These are phyloP conservation scores for Phrynosoma platyrhinos DNA, from an alignment of 2,113 vertebrate genomes.

Conservation along the genomic window DNA sequence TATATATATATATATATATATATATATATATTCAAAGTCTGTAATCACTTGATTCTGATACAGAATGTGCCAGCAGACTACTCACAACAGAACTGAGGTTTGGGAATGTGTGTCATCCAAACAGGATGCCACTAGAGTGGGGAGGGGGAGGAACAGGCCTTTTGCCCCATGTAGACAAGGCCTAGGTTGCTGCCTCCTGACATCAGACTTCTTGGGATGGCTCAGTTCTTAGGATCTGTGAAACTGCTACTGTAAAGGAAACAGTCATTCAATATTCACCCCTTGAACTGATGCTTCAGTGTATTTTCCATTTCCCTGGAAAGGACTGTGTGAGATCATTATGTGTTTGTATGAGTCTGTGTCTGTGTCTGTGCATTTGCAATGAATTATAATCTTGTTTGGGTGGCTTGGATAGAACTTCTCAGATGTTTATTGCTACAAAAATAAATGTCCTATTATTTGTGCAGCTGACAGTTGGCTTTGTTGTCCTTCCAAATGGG, in stretches of 20 bases:
- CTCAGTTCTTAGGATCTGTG: neutral
- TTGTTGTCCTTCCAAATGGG: conserved; percentile 67
- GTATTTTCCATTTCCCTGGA: conserved; percentile 49
- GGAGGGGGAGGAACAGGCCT: too few relatives aligned
- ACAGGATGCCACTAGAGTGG: too few relatives aligned
- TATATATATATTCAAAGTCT: too few relatives aligned
- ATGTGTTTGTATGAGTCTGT: neutral
- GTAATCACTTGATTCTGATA: too few relatives aligned
- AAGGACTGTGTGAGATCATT: conserved; percentile 30
- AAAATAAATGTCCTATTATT: conserved; percentile 68
- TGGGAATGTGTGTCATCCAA: too few relatives aligned
- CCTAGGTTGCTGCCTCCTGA: neutral
- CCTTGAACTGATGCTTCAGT: conserved; percentile 9
- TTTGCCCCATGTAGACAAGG: too few relatives aligned
- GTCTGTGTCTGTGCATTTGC: conserved; percentile 14
- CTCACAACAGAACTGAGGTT: too few relatives aligned
- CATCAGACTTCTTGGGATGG: neutral
- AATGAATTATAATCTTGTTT: conserved; percentile 66
- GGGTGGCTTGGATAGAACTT: conserved; percentile 68
- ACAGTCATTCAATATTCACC: neutral
- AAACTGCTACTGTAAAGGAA: neutral
- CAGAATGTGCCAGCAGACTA: too few relatives aligned
- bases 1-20: too few relatives aligned
- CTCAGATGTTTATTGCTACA: conserved; percentile 65
- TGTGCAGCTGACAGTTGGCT: conserved; percentile 63